Evolutionary conservation across 2,888 invertebrate species (phyloP), one percentile per base, ranked within the genome.

Genomic region (Furcula furcula): DNA sequence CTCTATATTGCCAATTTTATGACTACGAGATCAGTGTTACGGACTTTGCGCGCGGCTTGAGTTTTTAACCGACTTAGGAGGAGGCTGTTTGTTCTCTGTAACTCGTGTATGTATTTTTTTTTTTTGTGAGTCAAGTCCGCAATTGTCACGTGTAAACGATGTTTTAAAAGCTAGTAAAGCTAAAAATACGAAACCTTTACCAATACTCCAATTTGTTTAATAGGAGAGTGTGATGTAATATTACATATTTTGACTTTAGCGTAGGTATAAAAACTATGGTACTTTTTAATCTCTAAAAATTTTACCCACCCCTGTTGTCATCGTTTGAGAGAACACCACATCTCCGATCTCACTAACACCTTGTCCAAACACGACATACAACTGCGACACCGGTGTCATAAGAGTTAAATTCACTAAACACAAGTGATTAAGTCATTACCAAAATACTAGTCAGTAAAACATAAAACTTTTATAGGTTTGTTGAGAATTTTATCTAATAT

Each of bases 251-350:
- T n/a, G n/a, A n/a, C n/a, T n/a, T n/a, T n/a, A n/a, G n/a, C n/a
- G n/a, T n/a, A n/a, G n/a, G n/a, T n/a, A n/a, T n/a, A n/a, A n/a
- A n/a, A n/a, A n/a, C n/a, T n/a, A n/a, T n/a, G n/a, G n/a, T n/a
- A n/a, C n/a, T n/a, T n/a, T 23, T 21, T n/a, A 21, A 39, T 38
- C 27, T 26, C 6, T 37, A 37, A 40, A 27, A 34, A 26, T 36
- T 47, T 74, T 72, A 85, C 85, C 83, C 77, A 85, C 85, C 83
- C 77, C 65, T 74, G 69, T 67, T 83, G 85, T 86, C 86, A 86
- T 80, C 76, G 82, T 57, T 75, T 81, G 53, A 76, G 58, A 37
- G 80, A 75, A 46, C 67, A 69, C 83, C 82, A 83, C 81, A 84
- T 84, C 38, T 78, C 73, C 38, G 73, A 65, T 61, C 61, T 66